Percentiles rank a stretch among this genome's conserved stretches.
Evolutionary conservation across 1,140 invertebrate species (phyloP).

Genomic region (Sitophilus oryzae): DNA sequence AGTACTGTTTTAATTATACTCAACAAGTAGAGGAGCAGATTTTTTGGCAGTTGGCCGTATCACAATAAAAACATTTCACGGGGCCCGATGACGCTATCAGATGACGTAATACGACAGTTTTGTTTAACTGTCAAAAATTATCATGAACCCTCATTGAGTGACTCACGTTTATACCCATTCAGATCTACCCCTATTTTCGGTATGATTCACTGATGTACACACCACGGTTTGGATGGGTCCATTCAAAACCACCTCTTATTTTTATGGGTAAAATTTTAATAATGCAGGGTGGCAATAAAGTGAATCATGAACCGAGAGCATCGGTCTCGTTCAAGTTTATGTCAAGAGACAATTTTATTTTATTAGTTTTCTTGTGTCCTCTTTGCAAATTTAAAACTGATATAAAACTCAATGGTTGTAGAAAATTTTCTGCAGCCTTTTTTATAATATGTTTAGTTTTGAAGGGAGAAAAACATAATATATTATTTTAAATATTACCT

Average conservation of each 20-base stretch:
- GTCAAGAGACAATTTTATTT: too few relatives aligned
- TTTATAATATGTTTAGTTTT: too few relatives aligned
- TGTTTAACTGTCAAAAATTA: constrained; percentile 12
- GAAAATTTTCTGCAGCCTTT: too few relatives aligned
- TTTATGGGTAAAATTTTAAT: neutral
- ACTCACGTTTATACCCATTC: constrained; percentile 15
- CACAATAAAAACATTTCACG: neutral
- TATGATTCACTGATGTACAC: constrained; percentile 18
- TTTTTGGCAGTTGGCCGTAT: neutral
- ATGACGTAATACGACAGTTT: neutral
- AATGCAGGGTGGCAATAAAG: neutral
- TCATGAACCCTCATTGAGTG: constrained; percentile 15
- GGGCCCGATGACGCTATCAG: too few relatives aligned
- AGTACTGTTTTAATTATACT: neutral
- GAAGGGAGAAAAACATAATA: too few relatives aligned
- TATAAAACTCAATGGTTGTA: too few relatives aligned
- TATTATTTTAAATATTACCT: too few relatives aligned
- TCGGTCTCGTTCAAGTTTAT: too few relatives aligned
- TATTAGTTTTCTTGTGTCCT: too few relatives aligned
- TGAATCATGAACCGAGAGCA: neutral
- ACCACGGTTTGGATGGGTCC: neutral
- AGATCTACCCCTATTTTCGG: constrained; percentile 18
- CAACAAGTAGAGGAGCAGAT: neutral
- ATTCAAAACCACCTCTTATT: neutral
- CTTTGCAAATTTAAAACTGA: too few relatives aligned